Percentiles rank a stretch among this genome's conserved stretches.
Conservation (phyloP, 2,113 vertebrate genomes). For the Semnornis frantzii region DNA sequence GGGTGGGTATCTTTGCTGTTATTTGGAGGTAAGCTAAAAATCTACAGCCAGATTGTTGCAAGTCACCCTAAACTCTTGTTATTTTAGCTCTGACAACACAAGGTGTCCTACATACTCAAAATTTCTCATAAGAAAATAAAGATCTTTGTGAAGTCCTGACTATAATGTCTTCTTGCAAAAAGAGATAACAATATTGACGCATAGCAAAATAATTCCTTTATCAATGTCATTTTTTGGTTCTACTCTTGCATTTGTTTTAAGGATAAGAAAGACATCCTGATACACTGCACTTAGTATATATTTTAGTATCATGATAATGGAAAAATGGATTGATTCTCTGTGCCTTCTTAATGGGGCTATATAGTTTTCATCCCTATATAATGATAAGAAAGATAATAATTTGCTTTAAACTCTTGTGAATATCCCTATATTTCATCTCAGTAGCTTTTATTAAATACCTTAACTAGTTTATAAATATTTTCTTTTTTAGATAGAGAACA, state of each 20-base stretch:
- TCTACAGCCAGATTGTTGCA: neutral
- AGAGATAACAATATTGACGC: neutral
- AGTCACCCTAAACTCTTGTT: neutral
- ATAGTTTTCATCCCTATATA: neutral
- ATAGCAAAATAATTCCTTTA: neutral
- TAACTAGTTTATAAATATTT: neutral
- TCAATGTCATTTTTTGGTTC: neutral
- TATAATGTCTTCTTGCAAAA: neutral
- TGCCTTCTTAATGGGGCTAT: neutral
- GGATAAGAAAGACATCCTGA: neutral
- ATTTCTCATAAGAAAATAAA: neutral
- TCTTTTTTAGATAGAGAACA: neutral
- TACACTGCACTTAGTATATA: neutral
- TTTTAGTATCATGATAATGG: no score
- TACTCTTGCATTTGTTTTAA: neutral
- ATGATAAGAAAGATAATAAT: neutral
- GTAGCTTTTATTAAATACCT: neutral
- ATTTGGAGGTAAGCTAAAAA: neutral
- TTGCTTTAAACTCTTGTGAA: neutral
- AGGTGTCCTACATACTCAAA: neutral
- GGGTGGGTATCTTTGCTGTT: neutral
- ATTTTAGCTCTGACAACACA: neutral
- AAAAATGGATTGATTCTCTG: neutral
- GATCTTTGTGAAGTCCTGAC: neutral
- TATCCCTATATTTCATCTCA: neutral